Conservation (phyloP, 2,113 vertebrate genomes). For the Mesitornis unicolor region DNA sequence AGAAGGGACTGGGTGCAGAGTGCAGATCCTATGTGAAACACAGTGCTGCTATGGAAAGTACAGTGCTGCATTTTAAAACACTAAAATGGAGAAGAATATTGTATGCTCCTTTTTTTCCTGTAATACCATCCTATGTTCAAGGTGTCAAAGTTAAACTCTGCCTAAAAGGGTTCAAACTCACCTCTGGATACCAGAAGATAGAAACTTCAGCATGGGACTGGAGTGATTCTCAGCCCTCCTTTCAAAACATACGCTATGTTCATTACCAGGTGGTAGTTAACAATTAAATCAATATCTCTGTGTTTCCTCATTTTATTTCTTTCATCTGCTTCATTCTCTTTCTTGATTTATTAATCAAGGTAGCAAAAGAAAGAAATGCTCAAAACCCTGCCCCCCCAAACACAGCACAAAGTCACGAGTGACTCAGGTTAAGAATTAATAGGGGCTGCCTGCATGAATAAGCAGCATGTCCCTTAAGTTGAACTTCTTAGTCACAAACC, state of each 20-base stretch:
- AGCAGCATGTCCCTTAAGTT: fast-evolving
- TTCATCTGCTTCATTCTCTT: neutral
- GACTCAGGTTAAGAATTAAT: neutral
- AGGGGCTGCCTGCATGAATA: neutral
- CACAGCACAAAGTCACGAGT: neutral
- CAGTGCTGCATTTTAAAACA: neutral
- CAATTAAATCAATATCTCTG: neutral
- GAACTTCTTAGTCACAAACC: neutral
- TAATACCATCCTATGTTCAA: neutral
- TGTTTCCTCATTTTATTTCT: neutral
- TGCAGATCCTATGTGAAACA: neutral
- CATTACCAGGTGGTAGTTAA: neutral
- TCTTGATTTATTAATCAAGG: neutral
- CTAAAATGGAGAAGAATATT: neutral
- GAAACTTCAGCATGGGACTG: neutral
- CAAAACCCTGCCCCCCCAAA: fast-evolving
- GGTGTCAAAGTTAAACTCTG: neutral
- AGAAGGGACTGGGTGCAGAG: neutral
- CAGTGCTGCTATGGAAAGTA: neutral
- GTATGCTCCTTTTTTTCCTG: neutral
- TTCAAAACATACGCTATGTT: neutral
- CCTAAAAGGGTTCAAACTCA: neutral
- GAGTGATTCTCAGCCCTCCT: neutral
- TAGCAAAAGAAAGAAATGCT: neutral
- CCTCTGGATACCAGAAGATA: neutral